A percentile compares a stretch with the other conserved stretches of the same genome.
Evolutionary conservation across 2,113 vertebrate species (phyloP).

Genomic region (Pantherophis guttatus): DNA sequence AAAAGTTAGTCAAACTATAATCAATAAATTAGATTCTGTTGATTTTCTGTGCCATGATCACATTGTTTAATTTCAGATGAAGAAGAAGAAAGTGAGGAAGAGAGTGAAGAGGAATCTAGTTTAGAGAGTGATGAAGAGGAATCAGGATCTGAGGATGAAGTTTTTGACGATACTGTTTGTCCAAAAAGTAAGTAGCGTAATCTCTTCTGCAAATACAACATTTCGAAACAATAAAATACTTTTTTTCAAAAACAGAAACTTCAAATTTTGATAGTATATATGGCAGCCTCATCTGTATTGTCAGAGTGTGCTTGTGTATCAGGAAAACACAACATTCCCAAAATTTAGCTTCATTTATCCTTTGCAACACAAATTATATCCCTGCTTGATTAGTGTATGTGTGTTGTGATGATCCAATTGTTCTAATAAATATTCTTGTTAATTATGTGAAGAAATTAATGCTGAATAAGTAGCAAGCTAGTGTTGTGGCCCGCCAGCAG

Average conservation of each 20-base stretch:
- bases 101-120: constrained; percentile 74
- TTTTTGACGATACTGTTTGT: constrained; percentile 75
- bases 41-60: background rate
- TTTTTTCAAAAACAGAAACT: background rate
- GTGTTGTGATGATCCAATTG: background rate
- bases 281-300: background rate
- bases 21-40: background rate
- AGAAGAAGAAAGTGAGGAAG: constrained; percentile 75
- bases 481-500: too few relatives aligned
- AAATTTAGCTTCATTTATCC: background rate
- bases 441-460: too few relatives aligned
- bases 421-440: too few relatives aligned
- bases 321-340: background rate
- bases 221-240: constrained; percentile 17
- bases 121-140: constrained; percentile 72
- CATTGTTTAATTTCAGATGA: constrained; percentile 67
- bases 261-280: background rate
- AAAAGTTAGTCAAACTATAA: background rate
- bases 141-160: constrained; percentile 66
- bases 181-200: constrained; percentile 72
- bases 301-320: background rate
- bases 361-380: background rate
- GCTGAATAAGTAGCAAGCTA: too few relatives aligned
- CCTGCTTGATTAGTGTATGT: background rate
- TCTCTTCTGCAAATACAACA: constrained; percentile 15